phyloP scores from a whole-genome alignment of 2,888 invertebrate genomes.

The Drosophila incognita region DNA sequence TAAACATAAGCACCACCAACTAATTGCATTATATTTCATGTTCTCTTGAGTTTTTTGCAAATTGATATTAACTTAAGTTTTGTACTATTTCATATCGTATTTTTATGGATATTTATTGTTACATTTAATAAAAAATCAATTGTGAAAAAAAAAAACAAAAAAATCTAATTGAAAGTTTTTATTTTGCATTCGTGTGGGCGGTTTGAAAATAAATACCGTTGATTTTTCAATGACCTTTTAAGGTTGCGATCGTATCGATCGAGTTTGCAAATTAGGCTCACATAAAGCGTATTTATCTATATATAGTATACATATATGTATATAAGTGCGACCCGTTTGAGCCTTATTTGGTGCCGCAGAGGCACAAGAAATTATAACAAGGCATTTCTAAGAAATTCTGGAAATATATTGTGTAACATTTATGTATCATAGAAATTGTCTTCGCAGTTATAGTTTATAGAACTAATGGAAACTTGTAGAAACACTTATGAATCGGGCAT shows the following conservation, averaged over 20 bases:
- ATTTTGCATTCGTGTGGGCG: slow-evolving; percentile 43
- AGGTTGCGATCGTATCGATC: slow-evolving; percentile 30
- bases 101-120: slow-evolving; percentile 65
- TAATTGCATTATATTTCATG: slow-evolving; percentile 51
- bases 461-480: neutral
- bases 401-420: neutral
- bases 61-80: slow-evolving; percentile 65
- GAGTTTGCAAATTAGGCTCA: slow-evolving; percentile 35
- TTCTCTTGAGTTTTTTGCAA: slow-evolving; percentile 54
- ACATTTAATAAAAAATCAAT: slow-evolving; percentile 51
- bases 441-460: neutral
- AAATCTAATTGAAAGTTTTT: slow-evolving; percentile 4
- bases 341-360: neutral
- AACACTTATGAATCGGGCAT: neutral
- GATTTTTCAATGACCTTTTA: slow-evolving; percentile 39
- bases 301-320: neutral
- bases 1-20: slow-evolving; percentile 16
- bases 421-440: neutral
- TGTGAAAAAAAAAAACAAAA: slow-evolving; percentile 28
- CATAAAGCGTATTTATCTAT: slow-evolving; percentile 12
- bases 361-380: neutral
- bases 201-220: slow-evolving; percentile 13
- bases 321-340: neutral
- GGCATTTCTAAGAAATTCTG: neutral
- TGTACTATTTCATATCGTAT: slow-evolving; percentile 51